phyloP scores from a whole-genome alignment of 2,113 vertebrate genomes.

The Microtus ochrogaster region DNA sequence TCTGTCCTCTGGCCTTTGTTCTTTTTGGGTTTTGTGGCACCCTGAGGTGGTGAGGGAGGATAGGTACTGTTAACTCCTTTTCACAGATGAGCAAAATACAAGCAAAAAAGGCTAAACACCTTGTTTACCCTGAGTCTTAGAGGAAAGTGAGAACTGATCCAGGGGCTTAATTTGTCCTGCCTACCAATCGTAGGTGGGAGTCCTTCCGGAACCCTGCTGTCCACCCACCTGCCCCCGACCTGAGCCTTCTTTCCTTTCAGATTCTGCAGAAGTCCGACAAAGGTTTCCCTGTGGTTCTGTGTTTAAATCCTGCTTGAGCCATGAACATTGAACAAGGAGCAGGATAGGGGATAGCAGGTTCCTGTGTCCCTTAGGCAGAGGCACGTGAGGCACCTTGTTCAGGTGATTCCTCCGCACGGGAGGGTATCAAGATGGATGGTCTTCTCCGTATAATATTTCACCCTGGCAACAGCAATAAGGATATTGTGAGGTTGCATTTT shows the following conservation, averaged over 20 bases:
- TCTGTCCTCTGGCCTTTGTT: background rate
- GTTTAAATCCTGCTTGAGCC: background rate
- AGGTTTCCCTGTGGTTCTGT: background rate
- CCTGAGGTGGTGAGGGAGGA: background rate
- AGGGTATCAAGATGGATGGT: background rate
- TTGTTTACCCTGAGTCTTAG: background rate
- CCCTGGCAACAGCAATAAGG: constrained; percentile 10
- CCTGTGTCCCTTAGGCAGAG: background rate
- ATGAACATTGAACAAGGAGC: background rate
- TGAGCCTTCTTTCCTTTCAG: background rate
- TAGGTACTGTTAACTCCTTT: background rate
- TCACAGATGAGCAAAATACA: background rate
- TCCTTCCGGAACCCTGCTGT: background rate
- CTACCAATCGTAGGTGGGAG: accelerated
- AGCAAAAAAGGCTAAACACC: background rate
- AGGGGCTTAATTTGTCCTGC: background rate
- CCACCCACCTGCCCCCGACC: background rate
- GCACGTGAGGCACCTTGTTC: accelerated
- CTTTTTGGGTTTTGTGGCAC: background rate
- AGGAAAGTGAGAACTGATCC: background rate
- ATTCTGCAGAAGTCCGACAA: background rate
- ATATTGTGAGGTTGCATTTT: constrained; percentile 68
- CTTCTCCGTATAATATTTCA: background rate
- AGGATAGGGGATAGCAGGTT: too few relatives aligned
- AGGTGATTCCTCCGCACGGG: background rate